Conservation (phyloP, 2,888 invertebrate species). For the Agrochola lota region DNA sequence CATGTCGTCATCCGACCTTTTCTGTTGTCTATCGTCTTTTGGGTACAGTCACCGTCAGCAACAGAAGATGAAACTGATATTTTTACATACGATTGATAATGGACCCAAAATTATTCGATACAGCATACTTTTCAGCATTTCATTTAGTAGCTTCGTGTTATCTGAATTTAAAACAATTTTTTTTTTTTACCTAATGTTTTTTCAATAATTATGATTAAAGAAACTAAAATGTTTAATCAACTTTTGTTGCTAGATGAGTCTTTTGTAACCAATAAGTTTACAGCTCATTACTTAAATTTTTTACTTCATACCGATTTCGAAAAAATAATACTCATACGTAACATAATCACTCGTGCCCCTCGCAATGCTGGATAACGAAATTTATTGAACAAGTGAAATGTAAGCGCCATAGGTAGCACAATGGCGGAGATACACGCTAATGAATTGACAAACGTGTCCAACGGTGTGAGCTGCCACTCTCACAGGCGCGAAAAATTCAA, state of each 20-base stretch:
- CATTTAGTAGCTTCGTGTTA: too few relatives aligned
- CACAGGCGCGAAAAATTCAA: not conserved
- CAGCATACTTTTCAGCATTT: too few relatives aligned
- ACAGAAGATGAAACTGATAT: too few relatives aligned
- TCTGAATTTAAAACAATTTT: too few relatives aligned
- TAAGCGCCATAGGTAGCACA: not conserved
- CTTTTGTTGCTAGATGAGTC: not conserved
- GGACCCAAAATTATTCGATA: not conserved
- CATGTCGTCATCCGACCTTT: not conserved
- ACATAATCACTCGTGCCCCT: not conserved
- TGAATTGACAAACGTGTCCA: slow-evolving; percentile 2
- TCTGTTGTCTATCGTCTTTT: not conserved
- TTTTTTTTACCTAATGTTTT: not conserved
- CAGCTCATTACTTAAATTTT: not conserved
- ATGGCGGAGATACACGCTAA: slow-evolving; percentile 6
- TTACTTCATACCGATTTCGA: not conserved
- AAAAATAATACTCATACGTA: not conserved
- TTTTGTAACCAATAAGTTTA: not conserved
- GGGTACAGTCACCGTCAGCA: not conserved
- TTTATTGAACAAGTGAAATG: slow-evolving; percentile 5
- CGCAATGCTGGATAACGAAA: not conserved
- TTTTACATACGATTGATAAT: not conserved
- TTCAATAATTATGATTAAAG: too few relatives aligned
- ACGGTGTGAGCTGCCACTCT: not conserved
- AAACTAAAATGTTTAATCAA: not conserved